These are phyloP conservation scores for Diarsia dahlii DNA, from an alignment of 2,888 invertebrate species.

Conservation along the genomic window DNA sequence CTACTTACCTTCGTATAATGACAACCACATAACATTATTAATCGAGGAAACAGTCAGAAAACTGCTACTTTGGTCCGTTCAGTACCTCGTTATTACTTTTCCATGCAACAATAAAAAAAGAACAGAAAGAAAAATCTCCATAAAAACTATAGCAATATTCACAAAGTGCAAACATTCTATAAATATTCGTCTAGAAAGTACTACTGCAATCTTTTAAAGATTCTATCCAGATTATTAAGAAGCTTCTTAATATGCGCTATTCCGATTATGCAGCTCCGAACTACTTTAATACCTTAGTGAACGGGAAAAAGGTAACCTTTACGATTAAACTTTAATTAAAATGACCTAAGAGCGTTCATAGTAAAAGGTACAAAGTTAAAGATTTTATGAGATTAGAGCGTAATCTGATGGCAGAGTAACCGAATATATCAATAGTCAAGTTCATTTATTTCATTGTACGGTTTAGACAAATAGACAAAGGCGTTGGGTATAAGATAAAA, in stretches of 20 bases:
- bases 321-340: slow-evolving; percentile 37
- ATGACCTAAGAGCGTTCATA: slow-evolving; percentile 1
- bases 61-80: neutral
- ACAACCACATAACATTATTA: neutral
- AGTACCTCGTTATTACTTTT: slow-evolving; percentile 17
- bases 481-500: neutral
- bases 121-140: slow-evolving; percentile 4
- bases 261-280: slow-evolving; percentile 24
- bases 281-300: slow-evolving; percentile 13
- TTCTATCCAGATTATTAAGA: slow-evolving; percentile 25
- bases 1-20: neutral
- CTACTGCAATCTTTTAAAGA: slow-evolving; percentile 14
- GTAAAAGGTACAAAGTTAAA: slow-evolving; percentile 26
- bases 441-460: neutral
- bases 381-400: neutral
- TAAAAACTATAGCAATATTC: slow-evolving; percentile 9
- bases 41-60: neutral
- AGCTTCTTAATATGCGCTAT: slow-evolving; percentile 20
- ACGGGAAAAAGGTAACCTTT: slow-evolving; percentile 25
- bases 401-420: slow-evolving; percentile 9
- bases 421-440: neutral
- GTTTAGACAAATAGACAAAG: neutral
- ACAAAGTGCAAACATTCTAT: slow-evolving; percentile 25
- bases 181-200: slow-evolving; percentile 18
- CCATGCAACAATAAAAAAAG: slow-evolving; percentile 11